These are phyloP conservation scores for Gymnothorax javanicus DNA, from an alignment of 2,797 vertebrate species.

Conservation along the genomic window DNA sequence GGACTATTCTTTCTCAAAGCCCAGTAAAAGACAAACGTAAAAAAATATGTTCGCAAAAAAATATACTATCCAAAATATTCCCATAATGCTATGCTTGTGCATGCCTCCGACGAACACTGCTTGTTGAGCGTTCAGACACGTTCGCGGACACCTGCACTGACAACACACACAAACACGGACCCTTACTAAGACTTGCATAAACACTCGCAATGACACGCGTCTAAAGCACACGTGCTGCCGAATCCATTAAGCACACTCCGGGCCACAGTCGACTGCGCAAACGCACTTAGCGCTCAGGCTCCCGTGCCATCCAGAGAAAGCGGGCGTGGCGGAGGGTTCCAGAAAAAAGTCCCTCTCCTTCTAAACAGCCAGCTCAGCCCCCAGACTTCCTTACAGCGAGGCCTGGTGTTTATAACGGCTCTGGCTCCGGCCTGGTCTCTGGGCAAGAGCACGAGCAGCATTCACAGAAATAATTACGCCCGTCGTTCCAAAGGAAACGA, in stretches of 20 bases:
- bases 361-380: slow-evolving; percentile 67
- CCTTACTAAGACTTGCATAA: neutral
- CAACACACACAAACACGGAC: neutral
- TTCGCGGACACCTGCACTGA: neutral
- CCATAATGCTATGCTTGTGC: neutral
- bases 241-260: neutral
- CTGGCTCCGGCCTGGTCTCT: slow-evolving; percentile 44
- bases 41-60: neutral
- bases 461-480: slow-evolving; percentile 41
- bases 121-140: too few species aligned
- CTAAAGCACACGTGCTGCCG: neutral
- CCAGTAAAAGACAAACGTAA: neutral
- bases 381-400: slow-evolving; percentile 57
- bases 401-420: slow-evolving; percentile 65
- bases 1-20: neutral
- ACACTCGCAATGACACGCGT: too few species aligned
- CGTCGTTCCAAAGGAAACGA: slow-evolving; percentile 17
- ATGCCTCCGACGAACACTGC: neutral
- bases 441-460: slow-evolving; percentile 38
- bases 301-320: slow-evolving; percentile 18
- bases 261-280: too few species aligned
- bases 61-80: neutral
- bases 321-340: slow-evolving; percentile 40
- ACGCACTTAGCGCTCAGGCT: neutral
- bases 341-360: slow-evolving; percentile 63